phyloP scores from a whole-genome alignment of 2,113 vertebrate genomes.

The Perognathus longimembris region DNA sequence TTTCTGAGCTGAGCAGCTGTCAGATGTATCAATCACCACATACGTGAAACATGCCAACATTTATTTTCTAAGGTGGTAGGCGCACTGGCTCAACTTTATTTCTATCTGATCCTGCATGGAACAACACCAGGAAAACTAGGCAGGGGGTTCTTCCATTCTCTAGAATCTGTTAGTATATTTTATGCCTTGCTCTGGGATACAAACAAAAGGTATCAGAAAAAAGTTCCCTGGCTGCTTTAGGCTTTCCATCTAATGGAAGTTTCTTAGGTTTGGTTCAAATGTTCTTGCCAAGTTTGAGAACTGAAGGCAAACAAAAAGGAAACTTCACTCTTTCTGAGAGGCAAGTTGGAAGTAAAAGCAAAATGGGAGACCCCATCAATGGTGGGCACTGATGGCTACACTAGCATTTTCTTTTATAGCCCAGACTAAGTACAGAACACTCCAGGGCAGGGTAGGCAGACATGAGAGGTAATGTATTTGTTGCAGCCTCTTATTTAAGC shows the following conservation, averaged over 20 bases:
- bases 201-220: background rate
- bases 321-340: background rate
- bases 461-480: background rate
- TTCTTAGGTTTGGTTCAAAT: background rate
- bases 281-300: background rate
- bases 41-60: background rate
- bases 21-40: background rate
- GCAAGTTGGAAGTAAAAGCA: background rate
- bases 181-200: background rate
- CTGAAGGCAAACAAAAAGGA: background rate
- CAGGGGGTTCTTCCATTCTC: background rate
- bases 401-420: background rate
- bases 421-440: background rate
- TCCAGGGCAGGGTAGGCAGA: background rate
- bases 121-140: background rate
- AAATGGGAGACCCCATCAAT: background rate
- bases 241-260: background rate
- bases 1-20: background rate
- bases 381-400: background rate
- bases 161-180: background rate
- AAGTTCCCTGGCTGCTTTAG: background rate
- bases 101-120: background rate
- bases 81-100: background rate
- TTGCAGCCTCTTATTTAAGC: background rate
- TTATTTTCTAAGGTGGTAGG: background rate